Evolutionary conservation across 2,888 invertebrate genomes (phyloP), one percentile per base, ranked within the genome.

Genomic region (Acrobasis suavella): DNA sequence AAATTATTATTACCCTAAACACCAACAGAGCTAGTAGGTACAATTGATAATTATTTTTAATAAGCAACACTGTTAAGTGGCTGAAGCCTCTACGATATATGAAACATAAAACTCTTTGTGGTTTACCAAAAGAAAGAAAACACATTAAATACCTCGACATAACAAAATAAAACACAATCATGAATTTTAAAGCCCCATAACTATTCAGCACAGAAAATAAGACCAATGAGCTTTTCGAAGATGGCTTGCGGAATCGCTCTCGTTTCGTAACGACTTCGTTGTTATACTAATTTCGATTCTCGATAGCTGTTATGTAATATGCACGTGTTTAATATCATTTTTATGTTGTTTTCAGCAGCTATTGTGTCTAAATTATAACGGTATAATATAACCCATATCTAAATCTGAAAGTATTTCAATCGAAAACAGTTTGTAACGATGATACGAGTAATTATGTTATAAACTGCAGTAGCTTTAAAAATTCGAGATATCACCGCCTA

Each of bases 261-360:
- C 12, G 14, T 60, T 60, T 52, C 52, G 42, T 8, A 60, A 60
- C 51, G 38, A 22, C 52, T 60, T 61, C 10, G 46, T 61, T 54
- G 49, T 61, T 61, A 61, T 54, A 52, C 42, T 12, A 61, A 54
- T 61, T 61, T 55, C 46, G 52, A 61, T 61, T 32, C 16, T 54
- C 54, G 46, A 61, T 61, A 60, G 14, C 22, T 51, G 50, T 39
- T 39, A 46, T n/a, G 8, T 39, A 58, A 16, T 15, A 42, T 42
- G 39, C 56, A 56, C 16, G 46, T 58, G 12, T 42, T 10, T 46
- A 46, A 22, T 42, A 22, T 8, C 7, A 32, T 8, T 2, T 7
- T 22, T 17, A 9, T 51, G 32, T 12, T n/a, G 12, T 22, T 32
- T 52, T 52, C 32, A 37, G 51, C 17, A 37, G 32, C 52, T n/a